phyloP scores from a whole-genome alignment of 2,113 vertebrate species.

The Hippocampus mohnikei region DNA sequence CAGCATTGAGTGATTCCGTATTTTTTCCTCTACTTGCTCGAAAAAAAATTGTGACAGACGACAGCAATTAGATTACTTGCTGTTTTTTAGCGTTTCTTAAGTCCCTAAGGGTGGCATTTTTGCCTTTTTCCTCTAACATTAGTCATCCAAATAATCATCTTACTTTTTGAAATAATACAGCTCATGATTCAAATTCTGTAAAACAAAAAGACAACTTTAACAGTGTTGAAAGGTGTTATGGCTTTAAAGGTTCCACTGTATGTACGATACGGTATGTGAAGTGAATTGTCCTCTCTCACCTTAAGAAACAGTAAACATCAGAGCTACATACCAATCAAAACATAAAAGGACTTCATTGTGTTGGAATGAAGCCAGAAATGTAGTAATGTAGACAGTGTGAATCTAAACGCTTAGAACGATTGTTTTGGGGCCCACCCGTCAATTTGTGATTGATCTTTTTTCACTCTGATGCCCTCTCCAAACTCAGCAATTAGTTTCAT shows the following conservation, averaged over 20 bases:
- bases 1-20: too few species aligned
- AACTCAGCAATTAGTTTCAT: conserved; percentile 14
- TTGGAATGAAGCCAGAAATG: conserved; percentile 34
- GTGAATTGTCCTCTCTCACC: conserved; percentile 29
- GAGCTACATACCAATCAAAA: conserved; percentile 44
- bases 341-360: conserved; percentile 38
- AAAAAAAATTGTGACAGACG: too few species aligned
- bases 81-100: too few species aligned
- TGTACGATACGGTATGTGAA: background rate
- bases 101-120: too few species aligned
- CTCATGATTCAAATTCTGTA: background rate
- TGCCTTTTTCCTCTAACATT: too few species aligned
- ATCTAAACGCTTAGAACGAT: conserved; percentile 2
- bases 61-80: too few species aligned
- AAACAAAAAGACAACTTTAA: background rate
- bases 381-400: conserved; percentile 43
- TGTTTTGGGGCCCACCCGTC: background rate
- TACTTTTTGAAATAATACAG: too few species aligned
- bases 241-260: conserved; percentile 7
- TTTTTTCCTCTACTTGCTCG: too few species aligned
- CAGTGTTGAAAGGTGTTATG: background rate
- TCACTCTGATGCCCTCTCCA: background rate
- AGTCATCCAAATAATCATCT: too few species aligned
- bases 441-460: background rate
- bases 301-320: conserved; percentile 41